A percentile compares a stretch with the other conserved stretches of the same genome.
phyloP scores from a whole-genome alignment of 2,113 vertebrate genomes.

The Python bivittatus region DNA sequence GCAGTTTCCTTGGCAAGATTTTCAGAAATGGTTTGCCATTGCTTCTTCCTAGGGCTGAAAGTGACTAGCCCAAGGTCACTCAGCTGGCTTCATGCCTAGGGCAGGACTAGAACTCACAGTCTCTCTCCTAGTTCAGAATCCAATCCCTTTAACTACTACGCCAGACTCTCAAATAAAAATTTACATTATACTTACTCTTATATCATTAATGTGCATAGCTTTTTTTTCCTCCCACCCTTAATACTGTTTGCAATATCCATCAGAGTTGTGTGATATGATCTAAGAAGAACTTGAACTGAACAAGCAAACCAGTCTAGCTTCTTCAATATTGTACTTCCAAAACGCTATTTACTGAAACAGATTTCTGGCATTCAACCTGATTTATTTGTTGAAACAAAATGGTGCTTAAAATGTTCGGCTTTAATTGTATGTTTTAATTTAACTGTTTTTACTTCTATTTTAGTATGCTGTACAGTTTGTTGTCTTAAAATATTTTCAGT shows the following conservation, averaged over 20 bases:
- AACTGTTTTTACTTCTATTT: too few species aligned
- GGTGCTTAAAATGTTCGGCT: too few species aligned
- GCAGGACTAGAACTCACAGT: neutral
- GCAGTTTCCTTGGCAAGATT: neutral
- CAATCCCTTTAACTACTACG: neutral
- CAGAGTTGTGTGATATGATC: neutral
- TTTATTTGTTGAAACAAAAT: neutral
- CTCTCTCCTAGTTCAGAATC: neutral
- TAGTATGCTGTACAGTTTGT: too few species aligned
- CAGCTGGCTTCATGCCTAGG: neutral
- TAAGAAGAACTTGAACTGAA: neutral
- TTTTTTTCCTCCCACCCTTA: neutral
- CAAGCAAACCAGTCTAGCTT: neutral
- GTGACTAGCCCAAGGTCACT: neutral
- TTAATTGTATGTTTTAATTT: too few species aligned
- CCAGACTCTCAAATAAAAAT: slow-evolving; percentile 14
- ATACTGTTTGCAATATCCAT: neutral
- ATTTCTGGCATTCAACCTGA: neutral
- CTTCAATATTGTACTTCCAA: neutral
- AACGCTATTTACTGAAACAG: neutral
- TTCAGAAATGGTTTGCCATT: neutral
- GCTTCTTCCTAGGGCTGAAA: neutral
- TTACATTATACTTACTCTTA: slow-evolving; percentile 37
- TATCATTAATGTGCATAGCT: neutral
- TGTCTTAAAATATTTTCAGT: too few species aligned